phyloP scores from a whole-genome alignment of 2,888 invertebrate species.

The Macrosiphum euphorbiae region DNA sequence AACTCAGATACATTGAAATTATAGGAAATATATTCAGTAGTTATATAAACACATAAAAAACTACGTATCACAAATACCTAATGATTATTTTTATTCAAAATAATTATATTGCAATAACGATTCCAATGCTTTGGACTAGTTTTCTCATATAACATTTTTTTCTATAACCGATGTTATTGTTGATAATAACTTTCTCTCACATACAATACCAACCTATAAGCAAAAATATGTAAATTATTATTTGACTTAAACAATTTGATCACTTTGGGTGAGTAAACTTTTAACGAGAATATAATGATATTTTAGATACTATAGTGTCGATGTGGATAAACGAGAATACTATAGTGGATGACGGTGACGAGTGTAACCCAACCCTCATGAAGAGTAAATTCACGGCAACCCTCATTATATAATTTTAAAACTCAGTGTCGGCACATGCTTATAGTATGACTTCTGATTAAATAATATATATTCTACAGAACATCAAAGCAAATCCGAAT shows the following conservation, averaged over 20 bases:
- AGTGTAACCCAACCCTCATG: neutral
- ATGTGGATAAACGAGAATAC: neutral
- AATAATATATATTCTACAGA: neutral
- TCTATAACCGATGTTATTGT: neutral
- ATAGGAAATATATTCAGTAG: neutral
- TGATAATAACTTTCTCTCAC: neutral
- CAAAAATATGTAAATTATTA: neutral
- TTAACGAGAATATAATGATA: neutral
- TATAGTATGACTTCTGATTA: neutral
- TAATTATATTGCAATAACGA: neutral
- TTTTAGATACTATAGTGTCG: neutral
- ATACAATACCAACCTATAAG: neutral
- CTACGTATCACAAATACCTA: neutral
- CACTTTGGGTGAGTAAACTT: neutral
- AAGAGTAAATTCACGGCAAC: neutral
- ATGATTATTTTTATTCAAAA: neutral
- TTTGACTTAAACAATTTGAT: neutral
- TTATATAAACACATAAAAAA: neutral
- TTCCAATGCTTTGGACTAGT: neutral
- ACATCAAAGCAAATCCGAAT: neutral
- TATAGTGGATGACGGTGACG: neutral
- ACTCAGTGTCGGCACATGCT: neutral
- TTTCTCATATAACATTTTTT: neutral
- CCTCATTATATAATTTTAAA: no score
- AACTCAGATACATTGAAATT: neutral